Percentiles rank a stretch among this genome's conserved stretches.
Evolutionary conservation across 1,140 invertebrate species (phyloP).

Genomic region (Bombus polaris): DNA sequence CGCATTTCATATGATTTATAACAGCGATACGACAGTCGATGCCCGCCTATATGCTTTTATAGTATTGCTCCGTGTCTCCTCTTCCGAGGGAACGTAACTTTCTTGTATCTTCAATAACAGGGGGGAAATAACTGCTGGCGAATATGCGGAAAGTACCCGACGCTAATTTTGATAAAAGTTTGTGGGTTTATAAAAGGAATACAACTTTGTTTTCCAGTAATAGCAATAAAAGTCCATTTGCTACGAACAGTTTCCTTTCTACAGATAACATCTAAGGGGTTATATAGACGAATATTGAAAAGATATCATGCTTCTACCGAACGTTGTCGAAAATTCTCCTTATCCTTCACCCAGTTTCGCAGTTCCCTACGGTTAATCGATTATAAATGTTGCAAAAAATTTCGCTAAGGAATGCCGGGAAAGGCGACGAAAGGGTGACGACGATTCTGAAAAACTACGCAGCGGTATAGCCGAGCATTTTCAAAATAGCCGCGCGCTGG

Average conservation of each 20-base stretch:
- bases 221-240: neutral
- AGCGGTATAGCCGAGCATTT: slow-evolving; percentile 9
- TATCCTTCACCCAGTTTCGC: slow-evolving; percentile 35
- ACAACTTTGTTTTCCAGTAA: neutral
- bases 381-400: slow-evolving; percentile 43
- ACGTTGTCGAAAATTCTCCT: slow-evolving; percentile 13
- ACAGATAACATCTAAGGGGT: neutral
- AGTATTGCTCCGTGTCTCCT: slow-evolving; percentile 7
- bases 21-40: slow-evolving; percentile 12
- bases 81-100: neutral
- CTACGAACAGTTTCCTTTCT: neutral
- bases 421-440: neutral
- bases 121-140: neutral
- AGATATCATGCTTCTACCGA: neutral
- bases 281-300: neutral
- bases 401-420: neutral
- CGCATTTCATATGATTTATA: slow-evolving; percentile 18
- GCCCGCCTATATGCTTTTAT: slow-evolving; percentile 16
- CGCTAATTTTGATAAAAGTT: slow-evolving; percentile 32
- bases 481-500: slow-evolving; percentile 15
- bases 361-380: neutral
- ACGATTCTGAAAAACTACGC: neutral
- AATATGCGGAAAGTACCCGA: neutral
- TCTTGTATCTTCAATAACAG: slow-evolving; percentile 12
- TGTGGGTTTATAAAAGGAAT: neutral